Conservation (phyloP, 2,113 vertebrate genomes). For the Lipophrys pholis region DNA sequence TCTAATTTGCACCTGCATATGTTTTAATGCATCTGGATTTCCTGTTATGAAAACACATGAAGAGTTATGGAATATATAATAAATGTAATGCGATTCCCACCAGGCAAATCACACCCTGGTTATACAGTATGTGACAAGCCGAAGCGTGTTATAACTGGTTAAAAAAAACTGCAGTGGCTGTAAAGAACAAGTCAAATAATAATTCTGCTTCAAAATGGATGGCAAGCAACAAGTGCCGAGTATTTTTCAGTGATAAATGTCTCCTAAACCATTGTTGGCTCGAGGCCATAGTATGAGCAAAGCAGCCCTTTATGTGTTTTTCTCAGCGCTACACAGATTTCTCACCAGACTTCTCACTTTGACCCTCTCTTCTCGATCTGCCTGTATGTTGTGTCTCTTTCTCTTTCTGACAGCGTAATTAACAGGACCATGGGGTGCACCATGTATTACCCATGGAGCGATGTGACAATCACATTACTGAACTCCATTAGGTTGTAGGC, state of each 20-base stretch:
- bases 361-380: conserved; percentile 41
- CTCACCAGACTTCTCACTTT: conserved; percentile 36
- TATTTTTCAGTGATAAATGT: background rate
- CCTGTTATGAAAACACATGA: too few species aligned
- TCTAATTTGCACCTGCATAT: too few species aligned
- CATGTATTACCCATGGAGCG: conserved; percentile 52
- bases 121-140: too few species aligned
- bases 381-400: conserved; percentile 28
- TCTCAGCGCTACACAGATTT: conserved; percentile 1
- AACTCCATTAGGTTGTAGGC: conserved; percentile 40
- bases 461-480: conserved; percentile 64
- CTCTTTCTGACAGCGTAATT: conserved; percentile 65
- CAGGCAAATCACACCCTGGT: too few species aligned
- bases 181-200: too few species aligned
- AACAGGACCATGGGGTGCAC: conserved; percentile 54
- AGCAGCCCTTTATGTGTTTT: background rate
- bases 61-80: too few species aligned
- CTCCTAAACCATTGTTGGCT: background rate
- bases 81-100: too few species aligned
- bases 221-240: too few species aligned
- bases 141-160: too few species aligned
- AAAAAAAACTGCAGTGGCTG: too few species aligned
- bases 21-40: too few species aligned
- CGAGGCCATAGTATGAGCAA: background rate
- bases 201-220: too few species aligned